Evolutionary conservation across 2,888 invertebrate species (phyloP), one percentile per base, ranked within the genome.

Genomic region (Griposia aprilina): DNA sequence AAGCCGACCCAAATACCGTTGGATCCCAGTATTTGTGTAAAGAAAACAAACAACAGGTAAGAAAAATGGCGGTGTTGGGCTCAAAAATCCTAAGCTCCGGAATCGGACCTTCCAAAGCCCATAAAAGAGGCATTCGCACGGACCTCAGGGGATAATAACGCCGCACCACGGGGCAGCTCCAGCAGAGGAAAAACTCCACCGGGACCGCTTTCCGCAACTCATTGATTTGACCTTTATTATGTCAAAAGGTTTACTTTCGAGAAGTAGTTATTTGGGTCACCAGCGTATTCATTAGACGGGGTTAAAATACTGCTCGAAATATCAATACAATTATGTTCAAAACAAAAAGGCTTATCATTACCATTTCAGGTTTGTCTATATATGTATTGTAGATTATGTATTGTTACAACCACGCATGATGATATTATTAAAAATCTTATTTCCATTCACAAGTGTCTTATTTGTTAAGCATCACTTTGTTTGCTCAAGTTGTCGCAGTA

Each of bases 1-100:
- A 50, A 72, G 41, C 57, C 48, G 57, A 73, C 63, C 65, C 55
- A 45, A 75, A 66, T 55, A 65, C 81, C 59, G 26, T n/a, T 57
- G 36, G 62, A 74, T 60, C 59, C 60, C 75, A 65, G 65, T 76
- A 69, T 81, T 85, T 76, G 68, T 82, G 70, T 73, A 74, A 70
- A 80, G 66, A 75, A 87, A 83, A 81, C 77, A 85, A 80, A 83
- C 72, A 83, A 85, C 81, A 87, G 74, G 76, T 84, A 80, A 76
- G 77, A 78, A 80, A 81, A 76, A 75, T 71, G 75, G 41, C 52
- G 41, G 41, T 30, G 30, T 59, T 57, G 77, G 23, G 23, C 55
- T 72, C 62, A 62, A 79, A 74, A 76, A 66, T 68, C 70, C 55
- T 78, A 80, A 81, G 76, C 76, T 48, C 30, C 62, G 72, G 69